Evolutionary conservation across 2,797 vertebrate species (phyloP), one percentile per base, ranked within the genome.

Genomic region (Zalophus californianus): DNA sequence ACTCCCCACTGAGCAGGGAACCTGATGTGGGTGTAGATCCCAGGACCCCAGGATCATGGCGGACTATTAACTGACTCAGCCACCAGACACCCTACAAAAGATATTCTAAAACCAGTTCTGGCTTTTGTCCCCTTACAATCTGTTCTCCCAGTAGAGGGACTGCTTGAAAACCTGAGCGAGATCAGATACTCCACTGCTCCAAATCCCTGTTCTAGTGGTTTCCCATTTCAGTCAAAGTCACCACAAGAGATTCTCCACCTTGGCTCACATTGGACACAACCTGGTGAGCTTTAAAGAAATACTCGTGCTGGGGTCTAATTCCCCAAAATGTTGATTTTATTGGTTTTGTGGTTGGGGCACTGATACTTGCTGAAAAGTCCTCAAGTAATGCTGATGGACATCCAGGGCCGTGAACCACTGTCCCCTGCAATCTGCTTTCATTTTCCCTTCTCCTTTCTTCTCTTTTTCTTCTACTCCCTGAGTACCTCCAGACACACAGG

Each of bases 271-370:
- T 48, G 72, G 9, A 41, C 77, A 60, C 23, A 64, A n/a, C 29
- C 9, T 72, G 14, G 5, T 86, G 11, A 80, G 35, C 58, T 96
- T 96, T 96, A 82, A 87, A 54, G 13, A 66, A 64, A 77, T 86
- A 44, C 6, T 91, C n/a, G 29, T 89, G 6, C 54, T 77, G 56
- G 23, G 4, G 2, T 56, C 16, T 83, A 29, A 70, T 32, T 20
- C 29, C 38, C n/a, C 12, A 3, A 62, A 96, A 92, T 75, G 14
- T 52, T 75, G 21, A 85, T 82, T 80, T 32, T n/a, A 62, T 44
- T 82, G 56, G 48, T 91, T 92, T 91, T 94, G 35, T 86, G 56
- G 27, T 38, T 88, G 32, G 38, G 21, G 54, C 18, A 62, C 11
- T 60, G 29, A 35, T 82, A 79, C 73, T 73, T 70, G 20, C 68